Conservation (phyloP, 2,888 invertebrate genomes). For the Campoplex capitator region DNA sequence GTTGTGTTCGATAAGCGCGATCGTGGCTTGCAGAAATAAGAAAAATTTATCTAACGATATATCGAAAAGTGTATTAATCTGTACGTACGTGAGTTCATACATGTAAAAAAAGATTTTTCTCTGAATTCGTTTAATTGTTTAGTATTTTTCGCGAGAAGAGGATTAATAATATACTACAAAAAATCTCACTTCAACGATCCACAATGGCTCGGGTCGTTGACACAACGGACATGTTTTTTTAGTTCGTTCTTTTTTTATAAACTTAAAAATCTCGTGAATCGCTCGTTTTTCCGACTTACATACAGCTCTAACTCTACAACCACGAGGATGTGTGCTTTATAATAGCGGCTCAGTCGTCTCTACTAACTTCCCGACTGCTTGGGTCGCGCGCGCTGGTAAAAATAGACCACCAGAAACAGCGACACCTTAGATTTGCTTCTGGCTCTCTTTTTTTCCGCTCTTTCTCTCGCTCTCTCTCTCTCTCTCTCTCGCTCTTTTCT, state of each 20-base stretch:
- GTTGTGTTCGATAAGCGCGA: not conserved
- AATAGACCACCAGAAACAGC: constrained; percentile 81
- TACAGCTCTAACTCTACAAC: constrained; percentile 75
- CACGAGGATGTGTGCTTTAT: constrained; percentile 78
- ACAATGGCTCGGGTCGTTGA: constrained; percentile 40
- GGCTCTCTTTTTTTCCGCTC: constrained; percentile 36
- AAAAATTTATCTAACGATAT: not conserved
- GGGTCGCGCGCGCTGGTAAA: constrained; percentile 75
- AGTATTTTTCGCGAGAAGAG: constrained; percentile 11
- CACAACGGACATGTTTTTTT: constrained; percentile 19
- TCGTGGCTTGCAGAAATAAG: not conserved
- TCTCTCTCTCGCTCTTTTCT: constrained; percentile 21
- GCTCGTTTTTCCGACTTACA: constrained; percentile 71
- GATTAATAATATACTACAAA: constrained; percentile 19
- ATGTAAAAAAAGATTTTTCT: constrained; percentile 31
- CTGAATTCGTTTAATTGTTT: not conserved
- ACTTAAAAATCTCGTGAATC: constrained; percentile 45
- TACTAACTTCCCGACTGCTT: constrained; percentile 79
- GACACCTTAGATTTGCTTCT: constrained; percentile 78
- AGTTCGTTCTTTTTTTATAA: constrained; percentile 2
- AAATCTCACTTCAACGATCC: constrained; percentile 54
- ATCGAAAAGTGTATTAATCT: constrained; percentile 6
- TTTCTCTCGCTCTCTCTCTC: constrained; percentile 9
- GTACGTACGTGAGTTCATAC: constrained; percentile 60
- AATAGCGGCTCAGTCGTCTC: constrained; percentile 78